Evolutionary conservation across 2,113 vertebrate genomes (phyloP).

Genomic region (rat (Rattus norvegicus)): DNA sequence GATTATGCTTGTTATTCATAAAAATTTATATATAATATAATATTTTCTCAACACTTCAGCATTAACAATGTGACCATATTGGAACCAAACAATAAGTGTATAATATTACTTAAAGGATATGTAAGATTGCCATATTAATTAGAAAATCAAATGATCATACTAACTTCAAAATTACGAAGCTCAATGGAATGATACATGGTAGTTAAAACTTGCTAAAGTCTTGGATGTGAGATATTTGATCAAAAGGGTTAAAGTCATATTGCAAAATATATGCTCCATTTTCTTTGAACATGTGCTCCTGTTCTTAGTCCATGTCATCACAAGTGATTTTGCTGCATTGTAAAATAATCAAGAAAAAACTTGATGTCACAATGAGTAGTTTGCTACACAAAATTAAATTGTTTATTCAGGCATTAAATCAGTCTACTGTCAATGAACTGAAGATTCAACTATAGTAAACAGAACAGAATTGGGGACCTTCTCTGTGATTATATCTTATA

Average conservation of each 20-base stretch:
- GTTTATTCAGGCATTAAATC: constrained; percentile 66
- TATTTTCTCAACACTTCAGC: not conserved
- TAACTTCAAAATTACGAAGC: not conserved
- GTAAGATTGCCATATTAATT: not conserved
- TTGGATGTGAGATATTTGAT: not conserved
- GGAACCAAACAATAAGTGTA: not conserved
- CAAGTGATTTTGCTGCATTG: constrained; percentile 59
- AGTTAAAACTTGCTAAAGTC: not conserved
- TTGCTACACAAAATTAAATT: constrained; percentile 33
- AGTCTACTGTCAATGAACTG: constrained; percentile 42
- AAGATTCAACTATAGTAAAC: constrained; percentile 71
- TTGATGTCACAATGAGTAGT: constrained; percentile 60
- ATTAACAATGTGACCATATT: not conserved
- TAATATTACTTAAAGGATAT: constrained; percentile 28
- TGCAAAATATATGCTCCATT: not conserved
- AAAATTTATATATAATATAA: constrained; percentile 28
- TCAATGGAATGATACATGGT: not conserved
- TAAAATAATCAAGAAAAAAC: constrained; percentile 72
- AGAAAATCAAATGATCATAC: not conserved
- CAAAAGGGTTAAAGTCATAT: not conserved
- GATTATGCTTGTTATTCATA: constrained; percentile 29
- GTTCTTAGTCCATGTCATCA: not conserved
- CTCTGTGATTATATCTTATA: constrained; percentile 16
- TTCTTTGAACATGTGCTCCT: not conserved
- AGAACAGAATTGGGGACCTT: constrained; percentile 40